Percentiles rank a stretch among this genome's conserved stretches.
These are phyloP conservation scores for Acanthacorydalis orientalis DNA, from an alignment of 2,888 invertebrate species.

Conservation along the genomic window DNA sequence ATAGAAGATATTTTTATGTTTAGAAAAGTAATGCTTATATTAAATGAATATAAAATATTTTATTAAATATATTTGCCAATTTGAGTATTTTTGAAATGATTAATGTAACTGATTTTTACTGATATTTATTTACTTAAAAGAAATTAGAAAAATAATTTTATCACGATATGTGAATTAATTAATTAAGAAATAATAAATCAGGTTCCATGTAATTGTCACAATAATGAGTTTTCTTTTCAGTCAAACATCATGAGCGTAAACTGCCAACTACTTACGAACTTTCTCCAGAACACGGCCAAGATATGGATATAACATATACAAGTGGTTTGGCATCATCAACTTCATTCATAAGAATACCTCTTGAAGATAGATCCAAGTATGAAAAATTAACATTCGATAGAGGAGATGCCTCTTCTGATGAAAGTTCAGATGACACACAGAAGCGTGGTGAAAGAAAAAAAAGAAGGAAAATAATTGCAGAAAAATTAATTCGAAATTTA, in stretches of 20 bases:
- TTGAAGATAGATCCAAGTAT: slow-evolving; percentile 59
- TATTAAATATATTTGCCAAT: no score
- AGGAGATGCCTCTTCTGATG: slow-evolving; percentile 34
- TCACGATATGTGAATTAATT: no score
- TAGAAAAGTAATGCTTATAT: no score
- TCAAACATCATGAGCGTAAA: slow-evolving; percentile 21
- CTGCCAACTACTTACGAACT: slow-evolving; percentile 24
- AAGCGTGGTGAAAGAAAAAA: slow-evolving; percentile 24
- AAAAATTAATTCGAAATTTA: slow-evolving; percentile 26
- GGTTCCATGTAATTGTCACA: slow-evolving; percentile 13
- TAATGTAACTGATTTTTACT: no score
- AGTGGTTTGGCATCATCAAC: slow-evolving; percentile 22
- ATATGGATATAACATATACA: slow-evolving; percentile 22
- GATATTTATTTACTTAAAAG: no score
- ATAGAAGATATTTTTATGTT: no score
- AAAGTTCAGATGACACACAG: slow-evolving; percentile 29
- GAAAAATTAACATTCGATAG: slow-evolving; percentile 49
- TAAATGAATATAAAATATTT: no score
- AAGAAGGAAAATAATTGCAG: slow-evolving; percentile 27
- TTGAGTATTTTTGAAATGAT: no score
- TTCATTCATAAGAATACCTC: slow-evolving; percentile 40
- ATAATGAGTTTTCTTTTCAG: slow-evolving; percentile 8
- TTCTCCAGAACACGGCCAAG: slow-evolving; percentile 20
- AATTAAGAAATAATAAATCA: slow-evolving; percentile 3
- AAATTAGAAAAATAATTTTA: no score